Base-by-base conservation (phyloP, 2,888 invertebrate species). In the Cremastobaeus sp. region DNA sequence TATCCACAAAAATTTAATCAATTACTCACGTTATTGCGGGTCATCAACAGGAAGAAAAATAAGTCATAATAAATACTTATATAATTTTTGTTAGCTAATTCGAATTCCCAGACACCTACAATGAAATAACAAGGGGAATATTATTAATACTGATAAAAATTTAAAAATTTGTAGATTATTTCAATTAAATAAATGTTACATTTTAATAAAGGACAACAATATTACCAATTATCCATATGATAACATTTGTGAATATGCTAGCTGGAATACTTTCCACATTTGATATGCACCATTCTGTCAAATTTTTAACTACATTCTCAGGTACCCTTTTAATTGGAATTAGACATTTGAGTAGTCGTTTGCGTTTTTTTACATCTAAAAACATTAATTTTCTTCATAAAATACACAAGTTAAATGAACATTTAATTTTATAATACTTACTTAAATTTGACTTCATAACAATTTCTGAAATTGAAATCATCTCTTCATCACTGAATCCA, bases 161-260 rank as follows among this genome's bases (percentile, higher is more conserved):
- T 43, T n/a, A 32, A 25, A 8, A 25, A 25, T 5, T 25, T 32
- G 5, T n/a, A 32, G 3, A 32, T 32, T 9, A 3, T 32, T 3
- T n/a, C 4, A 32, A 32, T 32, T n/a, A 25, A 30, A 32, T 52
- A 35, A 12, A 14, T 5, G 50, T 47, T 54, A 8, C n/a, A 18
- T 39, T 20, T 52, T 20, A 14, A 35, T 50, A 54, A 50, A 20
- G 17, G 12, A 35, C 20, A n/a, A n/a, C n/a, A n/a, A n/a, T n/a
- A n/a, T 76, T 77, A 79, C 83, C 83, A 41, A 82, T 72, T 6
- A 85, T 62, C 87, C 87, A 87, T 43, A 84, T 83, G 6, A 84
- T 43, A 14, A 81, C 32, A 1, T 65, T 76, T n/a, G 32, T 74
- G 1, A 77, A 78, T 1, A 84, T 76, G 2, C 79, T 83, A 9